Evolutionary conservation across 2,888 invertebrate species (phyloP), one percentile per base, ranked within the genome.

Genomic region (Drosophila emarginata): DNA sequence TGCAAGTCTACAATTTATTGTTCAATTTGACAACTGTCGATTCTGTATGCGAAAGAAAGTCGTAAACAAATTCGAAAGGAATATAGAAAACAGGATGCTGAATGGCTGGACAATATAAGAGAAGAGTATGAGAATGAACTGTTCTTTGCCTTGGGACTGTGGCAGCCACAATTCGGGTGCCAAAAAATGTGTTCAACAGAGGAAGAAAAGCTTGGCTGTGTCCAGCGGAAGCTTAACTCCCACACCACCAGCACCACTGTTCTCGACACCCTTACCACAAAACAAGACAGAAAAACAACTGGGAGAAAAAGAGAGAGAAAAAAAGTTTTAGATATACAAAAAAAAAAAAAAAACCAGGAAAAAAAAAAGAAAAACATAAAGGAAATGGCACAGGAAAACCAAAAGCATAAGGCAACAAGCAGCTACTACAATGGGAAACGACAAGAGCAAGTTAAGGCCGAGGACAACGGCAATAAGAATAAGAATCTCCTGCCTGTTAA

Each of bases 61-160:
- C 68, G 78, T 76, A 87, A 81, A 74, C 85, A 85, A 85, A 79
- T 76, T 79, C 72, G 36, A 61, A 67, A 68, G 56, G 39, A 39
- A n/a, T 62, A 26, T 18, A 26, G 21, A 18, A 39, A 15, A 4
- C 40, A 21, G 45, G 45, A 45, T 45, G 11, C 45, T 11, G 11
- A 21, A 45, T 9, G 9, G 9, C 45, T 21, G 4, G 45, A 4
- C 9, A 37, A 21, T 36, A 51, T 15, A 61, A 26, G 26, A 2
- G 6, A 40, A 37, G 37, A 54, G 23, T 28, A 32, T 37, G 21
- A 45, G 45, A 32, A 32, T 32, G 45, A 5, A 18, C 9, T 6
- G 4, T 15, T 32, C 9, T 32, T 32, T 45, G 45, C 45, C 45
- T 21, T 45, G 45, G 21, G 45, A 45, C 21, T 45, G 11, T 9